Conservation (phyloP, 2,797 vertebrate species). For the Buceros bicornis region DNA sequence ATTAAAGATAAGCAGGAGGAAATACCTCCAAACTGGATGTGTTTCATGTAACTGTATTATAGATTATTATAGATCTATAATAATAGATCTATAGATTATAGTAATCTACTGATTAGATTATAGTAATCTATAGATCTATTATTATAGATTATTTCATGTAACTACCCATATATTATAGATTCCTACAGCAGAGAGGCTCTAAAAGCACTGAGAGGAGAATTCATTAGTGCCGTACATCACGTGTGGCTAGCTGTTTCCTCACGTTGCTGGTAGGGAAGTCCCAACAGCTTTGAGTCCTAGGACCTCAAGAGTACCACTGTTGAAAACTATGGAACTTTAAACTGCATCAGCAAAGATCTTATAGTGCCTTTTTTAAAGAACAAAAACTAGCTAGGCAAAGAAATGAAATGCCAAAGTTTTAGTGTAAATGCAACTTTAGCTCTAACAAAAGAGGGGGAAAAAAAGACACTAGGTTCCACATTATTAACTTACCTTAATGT, state of each 20-base stretch:
- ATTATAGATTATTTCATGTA: too few relatives aligned
- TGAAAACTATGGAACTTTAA: not conserved
- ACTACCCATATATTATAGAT: too few relatives aligned
- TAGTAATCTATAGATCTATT: too few relatives aligned
- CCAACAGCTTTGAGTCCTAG: not conserved
- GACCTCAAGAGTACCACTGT: not conserved
- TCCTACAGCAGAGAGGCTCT: not conserved
- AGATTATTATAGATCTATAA: not conserved
- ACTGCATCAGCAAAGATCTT: not conserved
- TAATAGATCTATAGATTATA: too few relatives aligned
- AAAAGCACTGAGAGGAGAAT: not conserved
- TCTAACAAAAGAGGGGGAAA: not conserved
- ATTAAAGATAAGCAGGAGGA: not conserved
- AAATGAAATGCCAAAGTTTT: not conserved
- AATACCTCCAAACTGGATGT: not conserved
- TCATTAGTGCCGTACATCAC: not conserved
- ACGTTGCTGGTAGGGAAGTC: not conserved
- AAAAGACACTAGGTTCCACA: not conserved
- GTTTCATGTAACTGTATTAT: too few relatives aligned
- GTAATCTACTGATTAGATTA: too few relatives aligned
- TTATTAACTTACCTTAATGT: slow-evolving; percentile 88
- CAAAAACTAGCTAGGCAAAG: not conserved
- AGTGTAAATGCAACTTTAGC: not conserved
- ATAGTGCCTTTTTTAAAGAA: not conserved
- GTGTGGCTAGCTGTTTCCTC: not conserved